Conservation (phyloP, 2,113 vertebrate genomes). For the Cricetomys ansorgei region DNA sequence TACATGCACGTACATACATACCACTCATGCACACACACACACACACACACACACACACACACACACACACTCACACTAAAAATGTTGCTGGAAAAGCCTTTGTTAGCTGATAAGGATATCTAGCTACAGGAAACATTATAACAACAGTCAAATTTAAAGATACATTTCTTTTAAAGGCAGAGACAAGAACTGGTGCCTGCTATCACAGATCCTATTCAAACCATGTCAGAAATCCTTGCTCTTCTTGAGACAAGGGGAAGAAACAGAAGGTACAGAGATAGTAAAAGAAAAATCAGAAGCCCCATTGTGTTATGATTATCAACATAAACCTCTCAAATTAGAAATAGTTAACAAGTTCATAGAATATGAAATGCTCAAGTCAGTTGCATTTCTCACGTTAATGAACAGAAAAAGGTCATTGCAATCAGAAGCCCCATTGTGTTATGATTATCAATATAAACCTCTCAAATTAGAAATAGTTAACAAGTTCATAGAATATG, state of each 20-base stretch:
- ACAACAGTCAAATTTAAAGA: constrained; percentile 36
- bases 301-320: not conserved
- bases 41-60: not conserved
- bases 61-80: not conserved
- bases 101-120: not conserved
- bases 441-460: no score
- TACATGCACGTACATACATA: not conserved
- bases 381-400: not conserved
- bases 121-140: not conserved
- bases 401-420: not conserved
- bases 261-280: constrained; percentile 25
- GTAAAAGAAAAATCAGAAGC: not conserved
- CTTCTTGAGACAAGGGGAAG: not conserved
- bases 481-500: not conserved
- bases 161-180: constrained; percentile 47
- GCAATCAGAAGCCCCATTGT: no score
- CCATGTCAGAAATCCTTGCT: not conserved
- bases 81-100: not conserved
- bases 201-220: not conserved
- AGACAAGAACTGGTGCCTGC: not conserved
- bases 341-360: not conserved
- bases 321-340: not conserved
- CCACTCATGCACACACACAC: no score
- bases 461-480: not conserved
- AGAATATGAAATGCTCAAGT: not conserved